phyloP scores from a whole-genome alignment of 1,140 invertebrate genomes.

The Chrysoperla carnea region DNA sequence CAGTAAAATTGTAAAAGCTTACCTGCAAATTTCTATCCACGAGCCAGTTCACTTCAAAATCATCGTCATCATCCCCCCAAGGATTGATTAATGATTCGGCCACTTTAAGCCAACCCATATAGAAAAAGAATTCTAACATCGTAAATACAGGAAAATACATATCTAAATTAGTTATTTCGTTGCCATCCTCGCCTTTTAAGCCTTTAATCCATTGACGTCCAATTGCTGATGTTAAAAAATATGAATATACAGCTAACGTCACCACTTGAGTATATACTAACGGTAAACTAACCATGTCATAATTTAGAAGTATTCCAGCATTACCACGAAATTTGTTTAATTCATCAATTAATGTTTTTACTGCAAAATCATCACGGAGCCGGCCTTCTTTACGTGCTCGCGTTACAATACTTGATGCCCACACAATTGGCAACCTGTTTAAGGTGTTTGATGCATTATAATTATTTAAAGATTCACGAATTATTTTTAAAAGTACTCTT shows the following conservation, averaged over 20 bases:
- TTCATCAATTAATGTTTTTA: constrained; percentile 81
- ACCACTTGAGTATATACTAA: constrained; percentile 88
- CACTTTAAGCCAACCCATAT: constrained; percentile 86
- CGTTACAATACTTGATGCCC: constrained; percentile 79
- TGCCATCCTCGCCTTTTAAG: constrained; percentile 10
- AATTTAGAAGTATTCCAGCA: constrained; percentile 64
- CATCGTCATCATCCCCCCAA: constrained; percentile 83
- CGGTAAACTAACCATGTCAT: constrained; percentile 83
- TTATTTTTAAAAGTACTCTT: too few relatives aligned
- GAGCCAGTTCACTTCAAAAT: constrained; percentile 66
- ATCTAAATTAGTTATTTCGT: constrained; percentile 38
- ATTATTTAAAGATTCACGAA: too few relatives aligned
- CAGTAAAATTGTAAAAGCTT: constrained; percentile 5
- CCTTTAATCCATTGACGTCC: constrained; percentile 63
- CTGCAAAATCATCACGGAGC: constrained; percentile 82
- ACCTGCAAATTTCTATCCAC: constrained; percentile 73
- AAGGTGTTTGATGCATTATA: constrained; percentile 16
- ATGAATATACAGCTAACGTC: constrained; percentile 80
- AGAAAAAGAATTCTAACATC: constrained; percentile 68
- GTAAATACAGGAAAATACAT: constrained; percentile 81
- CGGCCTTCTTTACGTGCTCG: constrained; percentile 74
- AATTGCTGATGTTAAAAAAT: constrained; percentile 67
- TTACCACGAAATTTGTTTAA: constrained; percentile 73
- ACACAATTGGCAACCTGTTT: constrained; percentile 67
- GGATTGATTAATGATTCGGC: constrained; percentile 73